Evolutionary conservation across 2,888 invertebrate genomes (phyloP), one percentile per base, ranked within the genome.

Genomic region (Agonum fuliginosum): DNA sequence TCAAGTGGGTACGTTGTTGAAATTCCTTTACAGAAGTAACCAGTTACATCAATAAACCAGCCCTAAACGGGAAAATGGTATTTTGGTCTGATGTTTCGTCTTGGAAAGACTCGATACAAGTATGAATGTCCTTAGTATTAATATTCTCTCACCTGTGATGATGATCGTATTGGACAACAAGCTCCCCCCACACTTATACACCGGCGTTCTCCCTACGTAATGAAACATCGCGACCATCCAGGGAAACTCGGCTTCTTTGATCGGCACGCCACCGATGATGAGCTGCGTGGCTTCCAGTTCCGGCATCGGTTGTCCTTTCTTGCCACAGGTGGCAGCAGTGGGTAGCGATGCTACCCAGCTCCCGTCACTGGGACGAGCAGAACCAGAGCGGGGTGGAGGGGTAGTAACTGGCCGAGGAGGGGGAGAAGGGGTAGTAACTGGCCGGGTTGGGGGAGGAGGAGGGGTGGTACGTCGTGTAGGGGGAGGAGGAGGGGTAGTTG

Each of bases 191-290:
- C 70, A 70, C 12, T 46, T 46, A 70, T 70, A 70, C n/a, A 12
- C 70, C 5, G 24, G 19, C 24, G 6, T 6, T 4, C 46, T 34
- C 14, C 70, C 27, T 6, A 22, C 12, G 24, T 37, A 70, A 46
- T 70, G 70, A 24, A 70, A 70, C 22, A 70, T n/a, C 17, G 70
- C 70, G 4, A 70, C 70, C 46, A 70, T 43, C 70, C 70, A 70
- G 14, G 70, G 70, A 70, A 43, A 70, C 43, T 70, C 70, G 6
- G 46, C 70, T n/a, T 27, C 17, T 12, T 8, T 20, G n/a, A 70
- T 48, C 3, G 6, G 12, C 2, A n/a, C 43, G 0, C 70, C 70
- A 3, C 70, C 70, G 14, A 70, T 70, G 3, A 70, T 70, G 12
- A 70, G 14, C 20, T 70, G 70, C 12, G 70, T 70, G 1, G 46